Evolutionary conservation across 2,797 vertebrate genomes (phyloP).

Genomic region (Gymnothorax javanicus): DNA sequence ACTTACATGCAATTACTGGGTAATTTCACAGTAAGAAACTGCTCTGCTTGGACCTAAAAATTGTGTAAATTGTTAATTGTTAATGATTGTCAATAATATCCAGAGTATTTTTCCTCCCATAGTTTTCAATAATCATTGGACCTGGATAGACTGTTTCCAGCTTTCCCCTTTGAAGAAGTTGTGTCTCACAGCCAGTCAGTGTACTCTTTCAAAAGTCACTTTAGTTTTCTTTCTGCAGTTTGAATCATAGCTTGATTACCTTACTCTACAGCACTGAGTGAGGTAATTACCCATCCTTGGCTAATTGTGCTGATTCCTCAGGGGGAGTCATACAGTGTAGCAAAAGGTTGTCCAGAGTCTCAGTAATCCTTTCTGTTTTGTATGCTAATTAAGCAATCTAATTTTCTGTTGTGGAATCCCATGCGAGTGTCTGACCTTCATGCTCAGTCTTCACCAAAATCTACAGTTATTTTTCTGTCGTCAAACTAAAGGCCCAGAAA

Average conservation of each 20-base stretch:
- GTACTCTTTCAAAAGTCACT: not conserved
- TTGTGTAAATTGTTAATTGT: not conserved
- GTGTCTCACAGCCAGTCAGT: not conserved
- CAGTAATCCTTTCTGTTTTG: conserved; percentile 5
- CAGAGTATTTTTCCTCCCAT: not conserved
- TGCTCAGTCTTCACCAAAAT: not conserved
- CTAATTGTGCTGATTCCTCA: not conserved
- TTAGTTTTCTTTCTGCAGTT: not conserved
- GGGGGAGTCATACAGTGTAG: not conserved
- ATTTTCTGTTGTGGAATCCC: not conserved
- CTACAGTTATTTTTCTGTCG: not conserved
- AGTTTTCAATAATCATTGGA: not conserved
- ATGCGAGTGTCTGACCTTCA: not conserved
- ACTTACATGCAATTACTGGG: too few relatives aligned
- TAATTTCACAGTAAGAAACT: not conserved
- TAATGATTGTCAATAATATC: not conserved
- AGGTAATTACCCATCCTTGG: not conserved
- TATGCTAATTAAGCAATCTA: not conserved
- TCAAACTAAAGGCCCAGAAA: not conserved
- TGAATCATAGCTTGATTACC: conserved; percentile 3
- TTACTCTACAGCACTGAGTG: not conserved
- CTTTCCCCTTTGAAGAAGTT: not conserved
- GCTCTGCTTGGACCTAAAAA: not conserved
- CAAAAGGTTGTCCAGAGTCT: not conserved
- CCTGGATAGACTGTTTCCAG: not conserved